Conservation (phyloP, 2,113 vertebrate species). For the Ciconia maguari region DNA sequence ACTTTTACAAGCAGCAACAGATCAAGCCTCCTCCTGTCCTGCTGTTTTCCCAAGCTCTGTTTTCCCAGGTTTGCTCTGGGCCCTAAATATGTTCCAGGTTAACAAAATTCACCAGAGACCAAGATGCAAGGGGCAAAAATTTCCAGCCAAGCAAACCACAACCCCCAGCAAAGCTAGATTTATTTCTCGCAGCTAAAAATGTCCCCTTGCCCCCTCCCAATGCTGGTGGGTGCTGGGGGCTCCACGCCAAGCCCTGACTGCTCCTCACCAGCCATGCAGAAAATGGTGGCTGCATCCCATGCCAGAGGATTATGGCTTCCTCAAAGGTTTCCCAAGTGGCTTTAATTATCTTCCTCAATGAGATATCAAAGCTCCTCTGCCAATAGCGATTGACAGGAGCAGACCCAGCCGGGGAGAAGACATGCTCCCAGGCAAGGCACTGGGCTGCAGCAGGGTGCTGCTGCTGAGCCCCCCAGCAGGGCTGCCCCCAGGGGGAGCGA, state of each 20-base stretch:
- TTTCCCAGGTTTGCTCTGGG: neutral
- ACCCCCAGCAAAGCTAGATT: neutral
- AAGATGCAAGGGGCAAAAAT: neutral
- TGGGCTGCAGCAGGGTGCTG: neutral
- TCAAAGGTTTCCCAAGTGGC: neutral
- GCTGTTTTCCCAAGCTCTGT: neutral
- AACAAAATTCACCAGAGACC: neutral
- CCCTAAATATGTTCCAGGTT: neutral
- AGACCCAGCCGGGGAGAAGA: rapidly evolving
- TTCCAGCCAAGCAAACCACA: neutral
- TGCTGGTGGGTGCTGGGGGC: neutral
- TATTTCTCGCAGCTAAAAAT: neutral
- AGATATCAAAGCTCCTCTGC: neutral
- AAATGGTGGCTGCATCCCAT: neutral
- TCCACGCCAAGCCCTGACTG: neutral
- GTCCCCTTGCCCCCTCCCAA: rapidly evolving
- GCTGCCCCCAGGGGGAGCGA: neutral
- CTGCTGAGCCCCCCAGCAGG: rapidly evolving
- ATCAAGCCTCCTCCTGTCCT: neutral
- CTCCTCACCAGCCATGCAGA: neutral
- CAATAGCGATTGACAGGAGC: rapidly evolving
- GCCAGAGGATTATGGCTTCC: constrained; percentile 16
- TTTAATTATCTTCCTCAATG: neutral
- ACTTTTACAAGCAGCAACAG: neutral
- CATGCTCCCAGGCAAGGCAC: rapidly evolving